Percentiles rank a stretch among this genome's conserved stretches.
These are phyloP conservation scores for Limanda limanda DNA, from an alignment of 2,113 vertebrate genomes.

Conservation along the genomic window DNA sequence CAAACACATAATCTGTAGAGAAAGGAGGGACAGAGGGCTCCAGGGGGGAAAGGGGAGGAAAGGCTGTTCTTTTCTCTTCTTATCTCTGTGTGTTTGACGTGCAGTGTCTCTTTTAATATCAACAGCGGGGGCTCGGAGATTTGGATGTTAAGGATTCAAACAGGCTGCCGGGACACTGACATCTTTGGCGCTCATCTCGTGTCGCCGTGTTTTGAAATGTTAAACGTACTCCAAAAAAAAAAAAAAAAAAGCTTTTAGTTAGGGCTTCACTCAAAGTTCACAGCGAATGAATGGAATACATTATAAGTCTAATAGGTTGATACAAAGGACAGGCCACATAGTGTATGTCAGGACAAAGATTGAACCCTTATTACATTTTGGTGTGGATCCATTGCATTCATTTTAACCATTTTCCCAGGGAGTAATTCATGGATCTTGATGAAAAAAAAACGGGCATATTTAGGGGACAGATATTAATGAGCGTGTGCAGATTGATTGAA, in stretches of 20 bases:
- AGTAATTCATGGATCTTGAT: too few relatives aligned
- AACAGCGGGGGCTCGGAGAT: conserved; percentile 52
- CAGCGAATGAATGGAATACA: conserved; percentile 9
- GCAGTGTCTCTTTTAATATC: conserved; percentile 64
- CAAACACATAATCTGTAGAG: conserved; percentile 60
- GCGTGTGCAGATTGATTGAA: too few relatives aligned
- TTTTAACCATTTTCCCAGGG: too few relatives aligned
- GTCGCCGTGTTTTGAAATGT: conserved; percentile 49
- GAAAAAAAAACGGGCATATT: too few relatives aligned
- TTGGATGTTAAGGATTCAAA: conserved; percentile 50
- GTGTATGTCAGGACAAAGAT: too few relatives aligned
- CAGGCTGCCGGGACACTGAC: conserved; percentile 34
- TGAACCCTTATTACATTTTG: too few relatives aligned
- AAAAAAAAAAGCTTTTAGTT: conserved; percentile 39
- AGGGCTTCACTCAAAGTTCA: conserved; percentile 19
- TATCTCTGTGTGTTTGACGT: conserved; percentile 52
- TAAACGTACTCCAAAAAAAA: conserved; percentile 34
- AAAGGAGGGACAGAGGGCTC: conserved; percentile 54
- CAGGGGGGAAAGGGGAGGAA: conserved; percentile 17
- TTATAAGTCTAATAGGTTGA: too few relatives aligned
- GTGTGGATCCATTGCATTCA: too few relatives aligned
- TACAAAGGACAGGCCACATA: too few relatives aligned
- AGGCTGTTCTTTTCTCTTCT: conserved; percentile 49
- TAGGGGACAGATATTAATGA: too few relatives aligned
- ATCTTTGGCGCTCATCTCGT: conserved; percentile 27